These are phyloP conservation scores for Labeo calbasu DNA, from an alignment of 2,797 vertebrate species.

Conservation along the genomic window DNA sequence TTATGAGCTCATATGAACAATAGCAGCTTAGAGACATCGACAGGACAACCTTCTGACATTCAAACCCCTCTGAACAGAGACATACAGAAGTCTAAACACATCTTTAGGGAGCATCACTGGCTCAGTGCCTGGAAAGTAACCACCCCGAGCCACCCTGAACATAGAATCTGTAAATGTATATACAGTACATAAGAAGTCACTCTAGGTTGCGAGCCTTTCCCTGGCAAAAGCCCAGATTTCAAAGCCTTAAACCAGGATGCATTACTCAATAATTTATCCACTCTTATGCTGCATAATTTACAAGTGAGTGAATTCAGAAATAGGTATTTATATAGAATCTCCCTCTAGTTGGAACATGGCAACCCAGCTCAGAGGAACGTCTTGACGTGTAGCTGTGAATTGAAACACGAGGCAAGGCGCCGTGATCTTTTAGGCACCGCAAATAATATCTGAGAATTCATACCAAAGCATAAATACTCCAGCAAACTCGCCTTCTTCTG, in stretches of 20 bases:
- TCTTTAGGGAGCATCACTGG: constrained; percentile 13
- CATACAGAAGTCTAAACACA: constrained; percentile 7
- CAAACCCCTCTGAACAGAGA: constrained; percentile 20
- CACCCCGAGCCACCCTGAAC: not conserved
- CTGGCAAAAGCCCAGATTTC: constrained; percentile 52
- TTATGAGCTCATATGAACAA: constrained; percentile 2
- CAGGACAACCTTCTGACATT: constrained; percentile 1
- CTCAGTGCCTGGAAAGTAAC: constrained; percentile 28
- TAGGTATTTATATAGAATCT: constrained; percentile 46
- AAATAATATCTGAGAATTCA: constrained; percentile 22
- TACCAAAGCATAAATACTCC: not conserved
- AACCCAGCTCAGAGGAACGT: constrained; percentile 2
- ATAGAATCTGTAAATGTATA: constrained; percentile 39
- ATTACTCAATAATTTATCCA: constrained; percentile 71
- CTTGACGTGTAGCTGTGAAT: constrained; percentile 26
- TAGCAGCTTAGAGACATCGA: constrained; percentile 1
- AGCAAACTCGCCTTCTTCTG: not conserved
- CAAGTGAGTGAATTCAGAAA: constrained; percentile 46
- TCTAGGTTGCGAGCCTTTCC: constrained; percentile 53
- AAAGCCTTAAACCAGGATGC: constrained; percentile 65
- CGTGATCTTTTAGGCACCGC: not conserved
- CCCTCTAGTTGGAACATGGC: constrained; percentile 10
- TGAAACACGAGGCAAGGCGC: constrained; percentile 19
- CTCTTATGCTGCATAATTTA: constrained; percentile 70
- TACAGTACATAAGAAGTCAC: constrained; percentile 46